These are phyloP conservation scores for Hypomecis punctinalis DNA, from an alignment of 2,888 invertebrate genomes.

Conservation along the genomic window DNA sequence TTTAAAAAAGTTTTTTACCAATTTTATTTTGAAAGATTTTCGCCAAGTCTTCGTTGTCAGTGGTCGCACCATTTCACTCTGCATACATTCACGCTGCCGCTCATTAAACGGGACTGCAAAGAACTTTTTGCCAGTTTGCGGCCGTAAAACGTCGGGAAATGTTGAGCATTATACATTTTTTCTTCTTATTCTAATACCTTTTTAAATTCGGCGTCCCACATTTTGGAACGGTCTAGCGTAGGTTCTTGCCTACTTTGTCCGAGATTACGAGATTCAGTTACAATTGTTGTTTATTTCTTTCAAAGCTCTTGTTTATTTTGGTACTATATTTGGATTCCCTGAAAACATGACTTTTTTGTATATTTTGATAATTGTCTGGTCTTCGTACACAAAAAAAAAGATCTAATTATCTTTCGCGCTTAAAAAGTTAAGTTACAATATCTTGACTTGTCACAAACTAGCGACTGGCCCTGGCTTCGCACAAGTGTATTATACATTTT, in stretches of 20 bases:
- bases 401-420: too few species aligned
- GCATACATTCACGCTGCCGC: constrained; percentile 61
- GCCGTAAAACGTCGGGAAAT: constrained; percentile 59
- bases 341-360: too few species aligned
- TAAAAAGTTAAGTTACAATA: too few species aligned
- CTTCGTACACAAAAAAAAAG: too few species aligned
- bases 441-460: too few species aligned
- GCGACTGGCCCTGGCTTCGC: too few species aligned
- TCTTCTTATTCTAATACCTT: constrained; percentile 47
- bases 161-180: constrained; percentile 48
- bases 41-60: constrained; percentile 38
- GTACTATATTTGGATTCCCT: too few species aligned
- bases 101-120: constrained; percentile 67
- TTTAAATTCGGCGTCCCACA: constrained; percentile 28
- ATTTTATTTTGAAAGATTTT: constrained; percentile 1
- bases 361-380: too few species aligned
- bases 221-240: constrained; percentile 7
- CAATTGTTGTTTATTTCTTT: neutral
- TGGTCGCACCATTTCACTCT: constrained; percentile 50
- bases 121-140: constrained; percentile 65
- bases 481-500: too few species aligned
- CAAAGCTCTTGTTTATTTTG: too few species aligned
- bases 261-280: constrained; percentile 4
- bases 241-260: neutral
- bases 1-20: too few species aligned